Percentiles rank a stretch among this genome's conserved stretches.
Evolutionary conservation across 2,888 invertebrate species (phyloP).

Genomic region (Torymus texanus): DNA sequence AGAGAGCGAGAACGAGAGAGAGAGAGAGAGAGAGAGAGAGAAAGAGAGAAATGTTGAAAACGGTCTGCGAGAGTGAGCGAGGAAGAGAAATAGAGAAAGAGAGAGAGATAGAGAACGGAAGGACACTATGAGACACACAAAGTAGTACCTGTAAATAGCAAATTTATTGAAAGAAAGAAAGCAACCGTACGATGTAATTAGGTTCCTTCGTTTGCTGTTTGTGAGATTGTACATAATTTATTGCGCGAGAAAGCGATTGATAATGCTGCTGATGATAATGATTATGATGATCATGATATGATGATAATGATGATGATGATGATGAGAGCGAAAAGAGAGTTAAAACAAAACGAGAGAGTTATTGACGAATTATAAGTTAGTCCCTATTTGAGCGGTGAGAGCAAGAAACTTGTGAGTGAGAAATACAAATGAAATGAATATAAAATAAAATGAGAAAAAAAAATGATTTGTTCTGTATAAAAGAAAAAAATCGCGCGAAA

Average conservation of each 20-base stretch:
- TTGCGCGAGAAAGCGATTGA: constrained; percentile 58
- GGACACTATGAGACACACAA: constrained; percentile 59
- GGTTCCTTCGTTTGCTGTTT: constrained; percentile 75
- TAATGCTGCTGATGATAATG: constrained; percentile 6
- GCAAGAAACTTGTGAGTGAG: constrained; percentile 67
- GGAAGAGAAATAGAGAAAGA: constrained; percentile 62
- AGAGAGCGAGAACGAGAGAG: constrained; percentile 23
- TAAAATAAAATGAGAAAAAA: constrained; percentile 55
- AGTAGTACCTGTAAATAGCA: constrained; percentile 75
- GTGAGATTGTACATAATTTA: constrained; percentile 76
- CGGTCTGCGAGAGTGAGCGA: constrained; percentile 23
- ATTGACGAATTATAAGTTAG: constrained; percentile 54
- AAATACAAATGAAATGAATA: constrained; percentile 62
- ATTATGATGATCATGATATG: background rate
- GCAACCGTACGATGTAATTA: constrained; percentile 72
- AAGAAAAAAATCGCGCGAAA: constrained; percentile 61
- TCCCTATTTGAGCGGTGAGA: constrained; percentile 61
- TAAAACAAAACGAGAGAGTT: constrained; percentile 38
- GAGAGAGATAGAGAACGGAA: constrained; percentile 41
- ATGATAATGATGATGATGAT: background rate
- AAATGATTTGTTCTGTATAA: constrained; percentile 70
- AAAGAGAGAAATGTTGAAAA: constrained; percentile 55
- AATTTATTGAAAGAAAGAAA: constrained; percentile 70
- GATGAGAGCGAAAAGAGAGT: background rate
- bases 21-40: constrained; percentile 39